Evolutionary conservation across 2,113 vertebrate species (phyloP), one percentile per base, ranked within the genome.

Genomic region (Alexandromys fortis): DNA sequence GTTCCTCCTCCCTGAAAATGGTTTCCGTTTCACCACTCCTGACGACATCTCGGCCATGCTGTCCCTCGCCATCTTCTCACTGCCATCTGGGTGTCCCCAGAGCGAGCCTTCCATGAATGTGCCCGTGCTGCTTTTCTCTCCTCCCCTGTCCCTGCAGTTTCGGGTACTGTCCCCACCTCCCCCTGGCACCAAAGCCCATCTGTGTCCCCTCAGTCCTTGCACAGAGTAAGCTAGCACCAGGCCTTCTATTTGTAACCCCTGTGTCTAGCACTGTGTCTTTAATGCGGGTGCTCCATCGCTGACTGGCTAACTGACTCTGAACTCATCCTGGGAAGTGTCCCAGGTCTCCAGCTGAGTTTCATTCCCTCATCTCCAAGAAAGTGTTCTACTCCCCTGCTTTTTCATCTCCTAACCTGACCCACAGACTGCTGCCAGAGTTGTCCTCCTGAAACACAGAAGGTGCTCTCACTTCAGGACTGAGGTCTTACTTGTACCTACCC

Each of bases 331-430:
- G 94, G 14, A 3, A 13, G 47, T 58, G 67, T 85, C 22, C 65
- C 70, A 35, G 7, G 77, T 92, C 33, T 95, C 93, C 65, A 21
- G 55, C 49, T 92, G 45, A 92, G 38, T 93, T 73, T 49, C 28
- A 52, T 76, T 81, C 58, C 58, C 72, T 94, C 49, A 26, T 72
- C 85, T 91, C 83, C 63, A 42, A 8, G 17, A 58, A 81, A 79
- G 35, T 21, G 17, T 35, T 65, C 63, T 12, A n/a, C 76, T 81
- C 78, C 35, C 14, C 3, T 61, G 81, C 22, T 83, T 75, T 72
- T 77, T 45, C 12, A 3, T 90, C 63, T 79, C 73, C 82, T 89
- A 7, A 61, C 47, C n/a, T 77, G 14, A 14, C 49, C 67, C 90
- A 47, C 61, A 24, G 61, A 24, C 87, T 90, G 86, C 68, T 88